Conservation (phyloP, 2,888 invertebrate genomes). For the Synanthedon vespiformis region DNA sequence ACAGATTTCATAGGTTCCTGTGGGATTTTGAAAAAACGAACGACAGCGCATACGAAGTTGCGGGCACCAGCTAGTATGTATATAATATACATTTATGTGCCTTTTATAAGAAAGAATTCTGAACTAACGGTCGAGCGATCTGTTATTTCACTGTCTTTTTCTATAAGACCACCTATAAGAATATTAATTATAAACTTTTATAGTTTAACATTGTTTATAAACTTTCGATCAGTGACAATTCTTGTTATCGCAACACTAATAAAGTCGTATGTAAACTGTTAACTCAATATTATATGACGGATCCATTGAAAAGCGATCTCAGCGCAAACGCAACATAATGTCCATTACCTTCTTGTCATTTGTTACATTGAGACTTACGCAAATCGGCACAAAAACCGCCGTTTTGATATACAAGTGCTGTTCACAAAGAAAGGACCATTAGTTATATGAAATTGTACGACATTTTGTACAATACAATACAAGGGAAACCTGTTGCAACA, state of each 20-base stretch:
- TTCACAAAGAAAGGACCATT: not conserved
- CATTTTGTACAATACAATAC: not conserved
- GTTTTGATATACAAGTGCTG: not conserved
- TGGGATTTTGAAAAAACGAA: too few species aligned
- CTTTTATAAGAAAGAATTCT: too few species aligned
- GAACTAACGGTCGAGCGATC: too few species aligned
- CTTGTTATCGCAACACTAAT: not conserved
- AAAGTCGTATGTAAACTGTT: not conserved
- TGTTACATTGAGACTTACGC: slow-evolving; percentile 1
- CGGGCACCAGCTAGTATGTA: too few species aligned
- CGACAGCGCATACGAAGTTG: too few species aligned
- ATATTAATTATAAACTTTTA: too few species aligned
- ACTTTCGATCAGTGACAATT: too few species aligned
- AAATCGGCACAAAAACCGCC: not conserved
- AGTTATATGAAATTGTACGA: not conserved
- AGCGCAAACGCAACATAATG: not conserved
- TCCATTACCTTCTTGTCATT: not conserved
- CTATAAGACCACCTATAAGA: too few species aligned
- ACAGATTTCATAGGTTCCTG: too few species aligned
- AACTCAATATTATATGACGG: not conserved
- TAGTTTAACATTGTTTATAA: too few species aligned
- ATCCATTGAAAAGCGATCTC: not conserved
- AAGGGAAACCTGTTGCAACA: not conserved
- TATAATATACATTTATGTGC: too few species aligned
- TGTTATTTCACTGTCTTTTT: too few species aligned